Evolutionary conservation across 2,113 vertebrate genomes (phyloP).

Genomic region (Naja naja): DNA sequence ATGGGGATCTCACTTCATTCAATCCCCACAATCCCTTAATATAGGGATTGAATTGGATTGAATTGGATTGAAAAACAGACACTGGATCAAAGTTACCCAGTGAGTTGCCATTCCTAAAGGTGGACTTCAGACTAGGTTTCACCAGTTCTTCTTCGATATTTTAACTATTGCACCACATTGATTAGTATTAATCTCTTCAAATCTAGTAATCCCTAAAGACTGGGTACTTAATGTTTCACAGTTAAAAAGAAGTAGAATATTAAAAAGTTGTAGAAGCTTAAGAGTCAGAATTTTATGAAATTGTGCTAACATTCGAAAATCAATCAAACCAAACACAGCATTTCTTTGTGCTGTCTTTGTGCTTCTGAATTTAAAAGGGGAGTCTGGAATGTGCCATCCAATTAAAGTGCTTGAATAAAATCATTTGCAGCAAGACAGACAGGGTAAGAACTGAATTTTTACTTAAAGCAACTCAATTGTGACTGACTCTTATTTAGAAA

Average conservation of each 20-base stretch:
- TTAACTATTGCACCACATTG: neutral
- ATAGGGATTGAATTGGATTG: neutral
- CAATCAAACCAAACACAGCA: neutral
- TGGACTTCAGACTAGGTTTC: neutral
- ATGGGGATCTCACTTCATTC: neutral
- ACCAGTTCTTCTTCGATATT: neutral
- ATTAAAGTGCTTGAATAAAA: neutral
- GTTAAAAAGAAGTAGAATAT: neutral
- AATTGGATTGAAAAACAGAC: neutral
- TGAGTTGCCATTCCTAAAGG: neutral
- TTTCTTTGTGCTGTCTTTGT: neutral
- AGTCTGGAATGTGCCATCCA: neutral
- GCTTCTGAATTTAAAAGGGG: neutral
- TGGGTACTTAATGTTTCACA: neutral
- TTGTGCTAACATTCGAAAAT: neutral
- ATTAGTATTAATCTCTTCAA: neutral
- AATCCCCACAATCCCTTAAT: neutral
- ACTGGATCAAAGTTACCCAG: neutral
- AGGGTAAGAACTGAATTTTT: slow-evolving; percentile 6
- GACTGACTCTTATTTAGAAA: slow-evolving; percentile 5
- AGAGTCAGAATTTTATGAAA: neutral
- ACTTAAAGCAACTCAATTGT: neutral
- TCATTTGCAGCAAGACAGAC: neutral
- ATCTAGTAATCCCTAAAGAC: neutral
- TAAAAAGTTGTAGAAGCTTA: neutral